A percentile compares a stretch with the other conserved stretches of the same genome.
Conservation (phyloP, 2,797 vertebrate genomes). For the Hippocampus kuda region DNA sequence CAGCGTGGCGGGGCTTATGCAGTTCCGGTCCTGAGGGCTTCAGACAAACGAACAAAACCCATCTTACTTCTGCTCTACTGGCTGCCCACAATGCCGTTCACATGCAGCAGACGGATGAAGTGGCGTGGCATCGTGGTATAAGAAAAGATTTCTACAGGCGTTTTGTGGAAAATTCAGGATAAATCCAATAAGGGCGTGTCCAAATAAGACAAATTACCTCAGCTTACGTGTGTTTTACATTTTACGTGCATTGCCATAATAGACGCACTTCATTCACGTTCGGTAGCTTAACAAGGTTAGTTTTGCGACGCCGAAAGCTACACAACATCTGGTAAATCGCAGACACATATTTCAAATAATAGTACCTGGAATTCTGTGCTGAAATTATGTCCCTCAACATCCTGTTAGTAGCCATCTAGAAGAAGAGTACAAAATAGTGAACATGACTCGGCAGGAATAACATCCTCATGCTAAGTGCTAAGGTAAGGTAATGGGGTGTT, state of each 20-base stretch:
- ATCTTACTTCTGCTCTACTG: slow-evolving; percentile 88
- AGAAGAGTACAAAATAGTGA: too few relatives aligned
- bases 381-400: too few relatives aligned
- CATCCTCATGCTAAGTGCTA: too few relatives aligned
- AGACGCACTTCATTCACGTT: background rate
- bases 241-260: background rate
- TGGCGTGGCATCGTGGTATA: slow-evolving; percentile 17
- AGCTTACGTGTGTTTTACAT: background rate
- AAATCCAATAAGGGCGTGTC: background rate
- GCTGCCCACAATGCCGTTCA: slow-evolving; percentile 80
- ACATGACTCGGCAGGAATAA: too few relatives aligned
- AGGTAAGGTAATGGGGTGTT: too few relatives aligned
- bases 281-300: background rate
- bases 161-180: background rate
- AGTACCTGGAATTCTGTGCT: too few relatives aligned
- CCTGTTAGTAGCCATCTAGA: too few relatives aligned
- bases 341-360: too few relatives aligned
- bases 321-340: too few relatives aligned
- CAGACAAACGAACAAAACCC: slow-evolving; percentile 88
- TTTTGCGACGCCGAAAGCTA: too few relatives aligned
- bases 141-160: background rate
- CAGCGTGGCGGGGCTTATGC: slow-evolving; percentile 77
- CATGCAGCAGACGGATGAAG: slow-evolving; percentile 71
- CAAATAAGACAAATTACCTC: background rate
- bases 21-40: slow-evolving; percentile 83